Base-by-base conservation (phyloP, 2,888 invertebrate genomes). In the Drosophila melanosoma region DNA sequence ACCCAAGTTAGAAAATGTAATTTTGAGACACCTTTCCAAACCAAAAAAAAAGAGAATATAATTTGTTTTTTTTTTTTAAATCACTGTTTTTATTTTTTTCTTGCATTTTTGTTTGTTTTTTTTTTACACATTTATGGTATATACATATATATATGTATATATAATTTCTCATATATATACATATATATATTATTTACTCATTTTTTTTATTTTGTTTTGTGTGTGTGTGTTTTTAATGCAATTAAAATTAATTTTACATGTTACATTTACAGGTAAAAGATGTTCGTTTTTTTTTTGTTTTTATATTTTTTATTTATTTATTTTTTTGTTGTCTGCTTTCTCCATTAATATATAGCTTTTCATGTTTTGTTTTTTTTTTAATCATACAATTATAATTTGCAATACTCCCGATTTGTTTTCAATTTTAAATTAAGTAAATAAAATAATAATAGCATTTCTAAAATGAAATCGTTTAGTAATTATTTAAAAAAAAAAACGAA, bases 241-340 rank as follows among this genome's bases (percentile, higher is more conserved):
- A 83, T 86, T 89, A 89, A 90, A 89, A 89, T 77, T 87, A 87
- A 76, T 78, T 78, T 87, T 87, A 86, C 74, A 87, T 74, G 67
- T 89, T 85, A 90, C 78, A 87, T 83, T 87, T 89, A 89, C 76
- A 83, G 84, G 87, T 90, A 87, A 88, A 89, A 87, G 65, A 69
- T 76, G 65, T 81, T 80, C 51, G 58, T 74, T 68, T 76, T 60
- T 40, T 66, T 63, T 59, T 20, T 62, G 10, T 66, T 38, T 57
- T 38, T 57, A 42, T n/a, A 15, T 45, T 64, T 23, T 36, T 45
- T 51, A 48, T 10, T 42, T 29, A 32, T 65, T 52, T 69, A 65
- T 67, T 64, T 63, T 40, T 36, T 68, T 67, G 49, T 70, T 70
- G 71, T 85, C 61, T 76, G 75, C 69, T 75, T 75, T 63, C 51